A percentile compares a stretch with the other conserved stretches of the same genome.
Evolutionary conservation across 2,888 invertebrate genomes (phyloP).

Genomic region (Machimus atricapillus): DNA sequence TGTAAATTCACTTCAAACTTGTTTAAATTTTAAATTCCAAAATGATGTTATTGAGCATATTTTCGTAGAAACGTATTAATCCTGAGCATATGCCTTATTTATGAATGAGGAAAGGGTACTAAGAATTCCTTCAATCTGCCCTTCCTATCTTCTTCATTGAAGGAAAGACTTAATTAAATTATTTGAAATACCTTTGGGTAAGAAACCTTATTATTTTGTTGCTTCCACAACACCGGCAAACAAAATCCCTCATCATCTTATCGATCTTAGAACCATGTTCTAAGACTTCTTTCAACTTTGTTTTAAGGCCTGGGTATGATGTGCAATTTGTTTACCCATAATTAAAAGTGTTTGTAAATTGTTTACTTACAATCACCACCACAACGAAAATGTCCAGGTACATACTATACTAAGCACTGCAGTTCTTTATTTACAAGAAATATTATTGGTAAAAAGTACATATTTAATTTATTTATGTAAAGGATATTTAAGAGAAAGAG

Average conservation of each 20-base stretch:
- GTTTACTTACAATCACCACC: background rate
- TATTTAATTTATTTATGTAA: no score
- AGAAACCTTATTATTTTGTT: background rate
- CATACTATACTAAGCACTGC: no score
- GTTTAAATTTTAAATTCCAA: background rate
- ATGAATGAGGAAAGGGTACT: background rate
- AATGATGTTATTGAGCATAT: background rate
- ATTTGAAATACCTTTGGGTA: background rate
- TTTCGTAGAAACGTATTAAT: background rate
- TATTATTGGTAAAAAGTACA: no score
- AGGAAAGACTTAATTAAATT: background rate
- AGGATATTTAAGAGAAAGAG: no score
- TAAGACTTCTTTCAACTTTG: no score
- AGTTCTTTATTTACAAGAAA: no score
- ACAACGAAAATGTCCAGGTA: background rate
- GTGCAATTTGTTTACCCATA: background rate
- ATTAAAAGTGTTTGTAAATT: background rate
- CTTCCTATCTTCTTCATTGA: background rate
- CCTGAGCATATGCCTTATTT: background rate
- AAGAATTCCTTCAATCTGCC: background rate
- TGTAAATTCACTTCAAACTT: no score
- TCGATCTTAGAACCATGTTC: background rate
- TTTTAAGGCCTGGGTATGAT: background rate
- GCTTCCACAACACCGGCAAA: background rate
- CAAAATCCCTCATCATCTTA: background rate